Evolutionary conservation across 2,888 invertebrate species (phyloP).

Genomic region (Holacanthella duospinosa): DNA sequence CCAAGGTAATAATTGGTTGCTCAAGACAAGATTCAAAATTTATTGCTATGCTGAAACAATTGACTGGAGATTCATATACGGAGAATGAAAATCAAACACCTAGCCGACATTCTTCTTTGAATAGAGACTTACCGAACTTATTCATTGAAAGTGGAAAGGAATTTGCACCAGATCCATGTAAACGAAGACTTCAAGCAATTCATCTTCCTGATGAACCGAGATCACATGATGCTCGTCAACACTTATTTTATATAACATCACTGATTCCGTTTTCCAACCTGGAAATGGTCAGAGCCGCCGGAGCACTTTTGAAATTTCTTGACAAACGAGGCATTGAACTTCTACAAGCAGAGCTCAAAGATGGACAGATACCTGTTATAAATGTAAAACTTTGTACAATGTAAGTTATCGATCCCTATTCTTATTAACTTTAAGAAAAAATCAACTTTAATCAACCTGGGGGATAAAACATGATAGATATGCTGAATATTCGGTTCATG

Average conservation of each 20-base stretch:
- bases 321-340: slow-evolving; percentile 53
- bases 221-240: slow-evolving; percentile 48
- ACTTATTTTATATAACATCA: slow-evolving; percentile 51
- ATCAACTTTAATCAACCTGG: too few relatives aligned
- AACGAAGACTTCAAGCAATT: slow-evolving; percentile 48
- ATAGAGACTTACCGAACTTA: background rate
- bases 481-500: background rate
- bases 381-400: slow-evolving; percentile 52
- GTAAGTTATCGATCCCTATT: slow-evolving; percentile 45
- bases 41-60: slow-evolving; percentile 11
- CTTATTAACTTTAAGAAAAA: background rate
- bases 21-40: slow-evolving; percentile 21
- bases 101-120: background rate
- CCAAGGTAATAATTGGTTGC: slow-evolving; percentile 42
- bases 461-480: background rate
- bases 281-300: slow-evolving; percentile 55
- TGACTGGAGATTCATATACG: slow-evolving; percentile 13
- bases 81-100: background rate
- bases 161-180: slow-evolving; percentile 46
- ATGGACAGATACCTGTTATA: slow-evolving; percentile 43
- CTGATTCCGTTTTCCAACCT: slow-evolving; percentile 53
- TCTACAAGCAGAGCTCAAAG: slow-evolving; percentile 40
- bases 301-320: slow-evolving; percentile 59
- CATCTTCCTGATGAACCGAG: slow-evolving; percentile 49
- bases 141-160: slow-evolving; percentile 19